Evolutionary conservation across 35 echinoderm and acorn worm species (phyloP).

Genomic region (Nesometra sesokonis): DNA sequence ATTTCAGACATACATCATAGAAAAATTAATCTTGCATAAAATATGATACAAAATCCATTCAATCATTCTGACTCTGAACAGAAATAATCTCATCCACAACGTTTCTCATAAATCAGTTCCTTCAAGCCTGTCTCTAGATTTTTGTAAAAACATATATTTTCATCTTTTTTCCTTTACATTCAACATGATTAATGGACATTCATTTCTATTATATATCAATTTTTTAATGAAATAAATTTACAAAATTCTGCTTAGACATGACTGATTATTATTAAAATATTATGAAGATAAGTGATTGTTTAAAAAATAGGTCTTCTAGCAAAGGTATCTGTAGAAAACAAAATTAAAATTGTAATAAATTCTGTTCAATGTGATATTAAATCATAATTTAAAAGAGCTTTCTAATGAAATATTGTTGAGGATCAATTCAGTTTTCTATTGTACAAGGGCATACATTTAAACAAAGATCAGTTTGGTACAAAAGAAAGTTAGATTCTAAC

Average conservation of each 20-base stretch:
- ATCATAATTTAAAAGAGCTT: not conserved
- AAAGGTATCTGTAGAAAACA: not conserved
- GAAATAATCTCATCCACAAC: not conserved
- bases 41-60: not conserved
- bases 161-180: not conserved
- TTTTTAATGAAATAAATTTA: not conserved
- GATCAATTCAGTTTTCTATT: not conserved
- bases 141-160: not conserved
- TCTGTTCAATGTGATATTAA: not conserved
- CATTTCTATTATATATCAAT: not conserved
- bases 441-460: not conserved
- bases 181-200: not conserved
- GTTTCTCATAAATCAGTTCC: not conserved
- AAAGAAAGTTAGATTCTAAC: not conserved
- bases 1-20: not conserved
- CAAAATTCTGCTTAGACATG: not conserved
- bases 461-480: not conserved
- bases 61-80: not conserved
- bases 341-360: not conserved
- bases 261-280: not conserved
- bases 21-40: not conserved
- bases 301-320: not conserved
- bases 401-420: not conserved
- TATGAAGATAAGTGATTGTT: not conserved
- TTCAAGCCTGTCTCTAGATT: not conserved